A percentile compares a stretch with the other conserved stretches of the same genome.
These are phyloP conservation scores for Leptinotarsa tumamoca DNA, from an alignment of 2,888 invertebrate species.

Conservation along the genomic window DNA sequence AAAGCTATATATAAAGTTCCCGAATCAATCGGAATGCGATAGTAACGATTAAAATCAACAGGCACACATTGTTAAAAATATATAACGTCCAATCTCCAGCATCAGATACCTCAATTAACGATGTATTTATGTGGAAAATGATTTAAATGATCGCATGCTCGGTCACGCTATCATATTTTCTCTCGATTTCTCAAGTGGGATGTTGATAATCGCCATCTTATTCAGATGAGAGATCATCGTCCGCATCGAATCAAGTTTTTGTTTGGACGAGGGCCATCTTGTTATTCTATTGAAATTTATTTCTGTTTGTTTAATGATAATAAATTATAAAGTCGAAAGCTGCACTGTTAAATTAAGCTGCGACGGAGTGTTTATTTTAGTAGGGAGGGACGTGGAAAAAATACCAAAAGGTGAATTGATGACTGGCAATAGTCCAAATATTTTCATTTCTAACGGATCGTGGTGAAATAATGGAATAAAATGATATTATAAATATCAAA, in stretches of 20 bases:
- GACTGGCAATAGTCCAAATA: slow-evolving; percentile 22
- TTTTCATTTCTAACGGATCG: slow-evolving; percentile 18
- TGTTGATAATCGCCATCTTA: slow-evolving; percentile 44
- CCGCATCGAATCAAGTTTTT: slow-evolving; percentile 22
- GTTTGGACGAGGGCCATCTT: slow-evolving; percentile 14
- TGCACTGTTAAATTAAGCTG: slow-evolving; percentile 19
- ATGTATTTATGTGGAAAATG: slow-evolving; percentile 23
- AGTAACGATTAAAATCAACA: not conserved
- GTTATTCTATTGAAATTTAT: slow-evolving; percentile 27
- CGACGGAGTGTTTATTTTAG: slow-evolving; percentile 24
- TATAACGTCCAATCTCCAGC: slow-evolving; percentile 10
- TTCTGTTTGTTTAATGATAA: slow-evolving; percentile 29
- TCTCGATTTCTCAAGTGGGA: slow-evolving; percentile 45
- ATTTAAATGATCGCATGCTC: slow-evolving; percentile 40
- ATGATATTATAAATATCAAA: not conserved
- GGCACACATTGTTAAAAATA: slow-evolving; percentile 3
- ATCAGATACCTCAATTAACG: slow-evolving; percentile 20
- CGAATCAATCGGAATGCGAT: not conserved
- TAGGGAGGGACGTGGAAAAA: slow-evolving; percentile 1
- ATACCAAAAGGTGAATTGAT: not conserved
- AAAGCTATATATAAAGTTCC: too few species aligned
- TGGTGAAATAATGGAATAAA: not conserved
- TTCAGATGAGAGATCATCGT: slow-evolving; percentile 27
- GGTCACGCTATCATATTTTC: slow-evolving; percentile 47
- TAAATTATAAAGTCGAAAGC: slow-evolving; percentile 25